These are phyloP conservation scores for Tromatobia lineatoria DNA, from an alignment of 2,888 invertebrate species.

Conservation along the genomic window DNA sequence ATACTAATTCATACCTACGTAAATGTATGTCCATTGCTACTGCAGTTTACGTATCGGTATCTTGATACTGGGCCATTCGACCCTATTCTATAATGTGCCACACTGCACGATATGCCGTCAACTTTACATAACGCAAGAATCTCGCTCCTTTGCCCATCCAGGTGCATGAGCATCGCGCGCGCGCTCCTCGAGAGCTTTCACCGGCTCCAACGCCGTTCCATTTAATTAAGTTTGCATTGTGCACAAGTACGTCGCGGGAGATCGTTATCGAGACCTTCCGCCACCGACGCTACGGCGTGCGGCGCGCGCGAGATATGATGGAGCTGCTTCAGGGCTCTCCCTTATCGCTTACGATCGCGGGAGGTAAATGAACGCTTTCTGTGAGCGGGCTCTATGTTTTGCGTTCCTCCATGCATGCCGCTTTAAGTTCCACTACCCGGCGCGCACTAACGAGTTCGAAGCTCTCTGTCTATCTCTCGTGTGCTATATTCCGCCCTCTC, in stretches of 20 bases:
- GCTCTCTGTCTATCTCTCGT: conserved; percentile 46
- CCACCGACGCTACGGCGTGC: conserved; percentile 55
- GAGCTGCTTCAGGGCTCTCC: conserved; percentile 67
- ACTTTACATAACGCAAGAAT: conserved; percentile 18
- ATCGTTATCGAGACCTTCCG: conserved; percentile 77
- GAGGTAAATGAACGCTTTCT: conserved; percentile 78
- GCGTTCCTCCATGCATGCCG: conserved; percentile 55
- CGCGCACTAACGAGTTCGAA: conserved; percentile 63
- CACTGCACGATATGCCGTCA: conserved; percentile 12
- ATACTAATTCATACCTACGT: conserved; percentile 4
- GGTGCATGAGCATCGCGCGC: conserved; percentile 40
- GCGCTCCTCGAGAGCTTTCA: conserved; percentile 54
- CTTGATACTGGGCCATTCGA: conserved; percentile 27
- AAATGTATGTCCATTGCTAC: not conserved
- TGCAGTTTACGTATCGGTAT: not conserved
- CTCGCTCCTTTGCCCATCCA: conserved; percentile 45
- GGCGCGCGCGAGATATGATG: conserved; percentile 74
- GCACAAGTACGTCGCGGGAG: conserved; percentile 74
- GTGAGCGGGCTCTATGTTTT: conserved; percentile 36
- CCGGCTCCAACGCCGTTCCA: conserved; percentile 73
- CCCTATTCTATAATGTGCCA: conserved; percentile 14
- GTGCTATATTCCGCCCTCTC: conserved; percentile 33
- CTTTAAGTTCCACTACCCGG: conserved; percentile 26
- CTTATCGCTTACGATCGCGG: conserved; percentile 76
- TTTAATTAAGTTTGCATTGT: conserved; percentile 83